phyloP scores from a whole-genome alignment of 2,888 invertebrate genomes.

The Lapara coniferarum region DNA sequence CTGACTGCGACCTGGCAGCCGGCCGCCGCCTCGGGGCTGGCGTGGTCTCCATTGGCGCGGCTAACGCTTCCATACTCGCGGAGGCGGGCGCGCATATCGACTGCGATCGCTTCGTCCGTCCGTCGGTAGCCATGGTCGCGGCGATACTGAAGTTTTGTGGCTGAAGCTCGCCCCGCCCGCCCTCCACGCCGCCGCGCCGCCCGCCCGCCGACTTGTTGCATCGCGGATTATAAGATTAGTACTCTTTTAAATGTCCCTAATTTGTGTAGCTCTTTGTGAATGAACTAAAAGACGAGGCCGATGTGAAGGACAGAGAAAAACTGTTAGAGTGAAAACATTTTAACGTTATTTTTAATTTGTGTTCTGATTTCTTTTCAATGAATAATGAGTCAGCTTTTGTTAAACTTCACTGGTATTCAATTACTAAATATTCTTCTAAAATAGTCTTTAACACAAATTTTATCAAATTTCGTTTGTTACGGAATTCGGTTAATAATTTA shows the following conservation, averaged over 20 bases:
- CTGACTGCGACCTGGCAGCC: constrained; percentile 90
- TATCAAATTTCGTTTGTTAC: not conserved
- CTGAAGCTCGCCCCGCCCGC: constrained; percentile 34
- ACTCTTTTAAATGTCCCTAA: constrained; percentile 67
- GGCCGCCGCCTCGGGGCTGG: constrained; percentile 85
- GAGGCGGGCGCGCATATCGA: constrained; percentile 89
- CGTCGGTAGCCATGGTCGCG: constrained; percentile 86
- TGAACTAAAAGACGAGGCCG: constrained; percentile 16
- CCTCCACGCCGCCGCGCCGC: constrained; percentile 35
- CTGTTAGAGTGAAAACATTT: too few relatives aligned
- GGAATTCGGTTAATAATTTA: constrained; percentile 16
- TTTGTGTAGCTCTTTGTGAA: constrained; percentile 49
- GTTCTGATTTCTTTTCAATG: not conserved
- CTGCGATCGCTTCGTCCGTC: constrained; percentile 88
- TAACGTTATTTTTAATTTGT: too few relatives aligned
- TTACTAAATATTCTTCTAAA: not conserved
- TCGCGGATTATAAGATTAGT: constrained; percentile 59
- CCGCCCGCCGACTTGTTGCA: constrained; percentile 75
- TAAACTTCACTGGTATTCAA: constrained; percentile 6
- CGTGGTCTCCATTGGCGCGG: constrained; percentile 80
- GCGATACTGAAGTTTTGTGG: constrained; percentile 67
- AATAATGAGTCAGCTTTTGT: not conserved
- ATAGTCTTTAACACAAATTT: not conserved
- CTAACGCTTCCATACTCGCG: constrained; percentile 86
- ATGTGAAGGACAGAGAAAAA: not conserved